A percentile compares a stretch with the other conserved stretches of the same genome.
Conservation (phyloP, 1,140 invertebrate genomes). For the Caerostris extrusa region DNA sequence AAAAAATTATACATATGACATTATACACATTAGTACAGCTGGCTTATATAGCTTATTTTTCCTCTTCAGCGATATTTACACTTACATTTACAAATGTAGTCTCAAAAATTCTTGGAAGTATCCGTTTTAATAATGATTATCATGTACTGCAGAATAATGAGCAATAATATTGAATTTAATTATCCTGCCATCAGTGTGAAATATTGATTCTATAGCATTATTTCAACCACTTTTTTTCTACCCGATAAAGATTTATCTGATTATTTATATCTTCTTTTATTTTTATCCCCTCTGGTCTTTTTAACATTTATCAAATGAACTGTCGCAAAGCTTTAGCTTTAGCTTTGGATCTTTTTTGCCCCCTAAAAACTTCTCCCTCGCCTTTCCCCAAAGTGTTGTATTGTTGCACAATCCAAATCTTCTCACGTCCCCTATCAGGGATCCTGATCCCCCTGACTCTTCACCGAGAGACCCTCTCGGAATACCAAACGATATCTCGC, state of each 20-base stretch:
- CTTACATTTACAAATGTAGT: too few relatives aligned
- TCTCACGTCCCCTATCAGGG: background rate
- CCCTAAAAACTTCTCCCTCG: background rate
- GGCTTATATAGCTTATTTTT: too few relatives aligned
- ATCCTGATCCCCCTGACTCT: background rate
- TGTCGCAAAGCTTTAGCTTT: background rate
- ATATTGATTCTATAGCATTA: background rate
- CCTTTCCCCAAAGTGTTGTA: background rate
- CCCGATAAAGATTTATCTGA: background rate
- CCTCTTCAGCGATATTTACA: too few relatives aligned
- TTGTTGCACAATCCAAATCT: background rate
- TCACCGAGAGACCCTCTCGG: background rate
- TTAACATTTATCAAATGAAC: background rate
- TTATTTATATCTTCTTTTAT: background rate
- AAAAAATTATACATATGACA: too few relatives aligned
- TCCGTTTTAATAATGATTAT: too few relatives aligned
- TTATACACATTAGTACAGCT: too few relatives aligned
- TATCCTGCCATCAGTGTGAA: too few relatives aligned
- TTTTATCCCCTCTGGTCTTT: background rate
- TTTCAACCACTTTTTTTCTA: background rate
- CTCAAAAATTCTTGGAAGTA: too few relatives aligned
- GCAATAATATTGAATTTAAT: too few relatives aligned
- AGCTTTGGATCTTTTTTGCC: background rate
- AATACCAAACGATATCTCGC: background rate
- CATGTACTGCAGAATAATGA: too few relatives aligned